phyloP scores from a whole-genome alignment of 2,797 vertebrate species.

The Falco cherrug region DNA sequence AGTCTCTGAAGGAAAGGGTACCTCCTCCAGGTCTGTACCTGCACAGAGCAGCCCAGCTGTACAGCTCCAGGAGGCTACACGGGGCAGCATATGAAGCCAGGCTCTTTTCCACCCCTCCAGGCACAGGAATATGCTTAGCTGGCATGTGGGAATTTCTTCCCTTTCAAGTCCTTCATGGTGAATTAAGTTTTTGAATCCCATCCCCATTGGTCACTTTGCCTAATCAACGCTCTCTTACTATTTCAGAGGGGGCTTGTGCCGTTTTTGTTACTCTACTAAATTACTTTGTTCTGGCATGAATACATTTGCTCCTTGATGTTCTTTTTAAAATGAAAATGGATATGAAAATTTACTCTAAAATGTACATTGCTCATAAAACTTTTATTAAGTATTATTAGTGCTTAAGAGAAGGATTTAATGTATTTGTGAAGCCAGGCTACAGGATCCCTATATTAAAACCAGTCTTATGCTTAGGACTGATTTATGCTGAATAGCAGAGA shows the following conservation, averaged over 20 bases:
- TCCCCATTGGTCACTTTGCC: slow-evolving; percentile 44
- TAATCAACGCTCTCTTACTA: slow-evolving; percentile 28
- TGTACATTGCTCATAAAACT: slow-evolving; percentile 69
- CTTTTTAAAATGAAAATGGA: slow-evolving; percentile 64
- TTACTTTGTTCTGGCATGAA: slow-evolving; percentile 60
- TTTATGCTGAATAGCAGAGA: neutral
- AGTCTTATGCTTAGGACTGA: neutral
- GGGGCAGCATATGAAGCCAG: neutral
- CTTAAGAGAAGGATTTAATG: slow-evolving; percentile 67
- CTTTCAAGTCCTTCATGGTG: slow-evolving; percentile 68
- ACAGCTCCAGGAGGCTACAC: neutral
- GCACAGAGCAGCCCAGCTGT: fast-evolving
- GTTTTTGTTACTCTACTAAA: slow-evolving; percentile 64
- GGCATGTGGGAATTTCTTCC: slow-evolving; percentile 25
- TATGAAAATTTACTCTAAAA: slow-evolving; percentile 71
- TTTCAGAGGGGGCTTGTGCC: slow-evolving; percentile 25
- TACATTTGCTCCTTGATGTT: slow-evolving; percentile 59
- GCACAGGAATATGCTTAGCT: neutral
- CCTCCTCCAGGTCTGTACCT: neutral
- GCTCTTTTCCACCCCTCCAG: neutral
- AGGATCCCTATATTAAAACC: slow-evolving; percentile 43
- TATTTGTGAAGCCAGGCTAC: slow-evolving; percentile 60
- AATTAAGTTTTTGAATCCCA: slow-evolving; percentile 69
- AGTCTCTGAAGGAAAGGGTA: neutral
- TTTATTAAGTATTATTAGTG: slow-evolving; percentile 69